Evolutionary conservation across 2,888 invertebrate species (phyloP).

Genomic region (Agrochola circellaris): DNA sequence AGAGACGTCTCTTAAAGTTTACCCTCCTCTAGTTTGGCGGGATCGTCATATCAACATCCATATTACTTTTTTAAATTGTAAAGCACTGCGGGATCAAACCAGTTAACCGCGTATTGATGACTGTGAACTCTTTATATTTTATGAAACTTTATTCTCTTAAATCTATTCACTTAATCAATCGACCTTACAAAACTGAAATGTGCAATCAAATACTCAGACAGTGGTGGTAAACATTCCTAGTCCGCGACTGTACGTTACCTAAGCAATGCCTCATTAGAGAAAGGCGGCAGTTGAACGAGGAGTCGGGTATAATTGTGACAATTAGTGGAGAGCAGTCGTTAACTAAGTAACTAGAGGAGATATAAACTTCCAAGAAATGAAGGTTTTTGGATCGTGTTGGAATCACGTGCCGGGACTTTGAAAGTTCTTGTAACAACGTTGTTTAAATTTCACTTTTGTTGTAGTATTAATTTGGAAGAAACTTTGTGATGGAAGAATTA

Average conservation of each 20-base stretch:
- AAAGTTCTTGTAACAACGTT: constrained; percentile 7
- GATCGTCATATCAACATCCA: too few species aligned
- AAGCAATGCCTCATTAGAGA: constrained; percentile 17
- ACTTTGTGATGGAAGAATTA: background rate
- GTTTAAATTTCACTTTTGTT: background rate
- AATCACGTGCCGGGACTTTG: constrained; percentile 21
- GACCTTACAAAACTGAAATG: background rate
- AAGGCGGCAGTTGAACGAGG: background rate
- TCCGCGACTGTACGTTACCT: background rate
- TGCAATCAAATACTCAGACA: background rate
- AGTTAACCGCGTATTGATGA: too few species aligned
- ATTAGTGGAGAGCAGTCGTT: constrained; percentile 44
- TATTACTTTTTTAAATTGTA: too few species aligned
- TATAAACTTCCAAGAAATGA: constrained; percentile 12
- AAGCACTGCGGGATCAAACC: too few species aligned
- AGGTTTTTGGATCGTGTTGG: constrained; percentile 20
- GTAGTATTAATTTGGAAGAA: background rate
- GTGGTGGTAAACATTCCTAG: background rate
- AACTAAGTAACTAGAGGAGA: constrained; percentile 7
- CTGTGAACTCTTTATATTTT: too few species aligned
- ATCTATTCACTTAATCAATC: background rate
- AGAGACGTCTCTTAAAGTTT: too few species aligned
- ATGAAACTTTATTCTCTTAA: too few species aligned
- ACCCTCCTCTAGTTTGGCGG: too few species aligned
- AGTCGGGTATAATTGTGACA: constrained; percentile 39